These are phyloP conservation scores for Synchiropus splendidus DNA, from an alignment of 2,113 vertebrate genomes.

Conservation along the genomic window DNA sequence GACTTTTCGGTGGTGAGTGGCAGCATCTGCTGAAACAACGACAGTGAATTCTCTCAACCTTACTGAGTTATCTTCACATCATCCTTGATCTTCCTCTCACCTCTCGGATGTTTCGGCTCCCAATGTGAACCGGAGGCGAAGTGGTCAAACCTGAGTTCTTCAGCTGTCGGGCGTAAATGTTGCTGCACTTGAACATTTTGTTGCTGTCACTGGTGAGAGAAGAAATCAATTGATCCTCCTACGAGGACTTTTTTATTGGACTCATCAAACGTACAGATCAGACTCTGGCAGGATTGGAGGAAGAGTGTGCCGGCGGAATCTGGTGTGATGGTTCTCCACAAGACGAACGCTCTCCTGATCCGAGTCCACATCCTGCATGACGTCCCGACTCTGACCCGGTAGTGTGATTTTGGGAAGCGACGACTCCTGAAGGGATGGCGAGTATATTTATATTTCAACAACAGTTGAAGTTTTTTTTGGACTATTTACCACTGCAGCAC, in stretches of 20 bases:
- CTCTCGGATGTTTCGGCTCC: conserved; percentile 69
- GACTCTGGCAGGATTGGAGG: conserved; percentile 68
- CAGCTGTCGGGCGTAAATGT: conserved; percentile 57
- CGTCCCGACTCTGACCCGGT: conserved; percentile 46
- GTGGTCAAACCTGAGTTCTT: conserved; percentile 68
- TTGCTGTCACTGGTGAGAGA: conserved; percentile 56
- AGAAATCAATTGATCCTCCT: neutral
- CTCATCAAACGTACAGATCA: conserved; percentile 59
- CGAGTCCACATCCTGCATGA: conserved; percentile 65
- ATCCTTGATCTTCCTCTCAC: conserved; percentile 42
- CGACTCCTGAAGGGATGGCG: conserved; percentile 57
- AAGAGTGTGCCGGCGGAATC: conserved; percentile 54
- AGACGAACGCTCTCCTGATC: conserved; percentile 71
- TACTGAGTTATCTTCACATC: neutral
- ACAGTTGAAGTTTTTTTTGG: no score
- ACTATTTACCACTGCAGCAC: neutral
- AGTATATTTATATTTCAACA: no score
- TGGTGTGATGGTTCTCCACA: conserved; percentile 40
- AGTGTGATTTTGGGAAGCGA: conserved; percentile 67
- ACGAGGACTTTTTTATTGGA: neutral
- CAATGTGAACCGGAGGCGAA: conserved; percentile 71
- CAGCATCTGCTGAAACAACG: conserved; percentile 43
- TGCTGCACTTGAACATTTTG: conserved; percentile 66
- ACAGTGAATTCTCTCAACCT: neutral
- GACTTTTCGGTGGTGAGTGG: conserved; percentile 49